A percentile compares a stretch with the other conserved stretches of the same genome.
These are phyloP conservation scores for Doryteuthis pealeii DNA, from an alignment of 1,140 invertebrate genomes.

Conservation along the genomic window DNA sequence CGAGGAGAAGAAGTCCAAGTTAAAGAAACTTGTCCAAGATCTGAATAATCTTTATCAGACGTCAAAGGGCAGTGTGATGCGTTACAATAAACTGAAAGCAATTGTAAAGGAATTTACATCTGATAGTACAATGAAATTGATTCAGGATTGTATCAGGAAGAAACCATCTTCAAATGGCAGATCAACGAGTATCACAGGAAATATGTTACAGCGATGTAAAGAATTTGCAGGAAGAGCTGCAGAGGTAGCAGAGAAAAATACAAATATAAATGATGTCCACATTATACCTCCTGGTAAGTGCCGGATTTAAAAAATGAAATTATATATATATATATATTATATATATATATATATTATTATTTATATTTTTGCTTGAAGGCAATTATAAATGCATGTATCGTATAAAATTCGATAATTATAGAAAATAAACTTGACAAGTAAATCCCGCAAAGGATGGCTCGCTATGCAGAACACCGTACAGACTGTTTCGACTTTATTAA, in stretches of 20 bases:
- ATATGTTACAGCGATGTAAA: not conserved
- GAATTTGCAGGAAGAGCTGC: not conserved
- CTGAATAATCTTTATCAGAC: not conserved
- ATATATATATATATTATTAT: too few species aligned
- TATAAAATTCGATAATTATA: too few species aligned
- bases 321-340: too few species aligned
- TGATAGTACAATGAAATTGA: not conserved
- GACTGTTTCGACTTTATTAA: too few species aligned
- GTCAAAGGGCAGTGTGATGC: not conserved
- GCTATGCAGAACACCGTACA: too few species aligned
- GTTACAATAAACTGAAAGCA: not conserved
- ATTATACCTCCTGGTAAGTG: not conserved
- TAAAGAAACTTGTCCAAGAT: not conserved
- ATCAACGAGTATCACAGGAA: not conserved
- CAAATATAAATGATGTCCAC: not conserved
- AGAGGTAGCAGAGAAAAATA: not conserved
- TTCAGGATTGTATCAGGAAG: not conserved
- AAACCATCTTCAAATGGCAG: not conserved
- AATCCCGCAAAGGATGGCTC: too few species aligned
- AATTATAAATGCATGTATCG: too few species aligned
- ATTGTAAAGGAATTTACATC: not conserved
- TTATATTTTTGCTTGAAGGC: too few species aligned
- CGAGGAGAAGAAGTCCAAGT: not conserved
- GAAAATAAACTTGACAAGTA: too few species aligned
- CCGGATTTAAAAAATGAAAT: too few species aligned